Evolutionary conservation across 1,140 invertebrate genomes (phyloP), one percentile per base, ranked within the genome.

Genomic region (Lucilia cuprina): DNA sequence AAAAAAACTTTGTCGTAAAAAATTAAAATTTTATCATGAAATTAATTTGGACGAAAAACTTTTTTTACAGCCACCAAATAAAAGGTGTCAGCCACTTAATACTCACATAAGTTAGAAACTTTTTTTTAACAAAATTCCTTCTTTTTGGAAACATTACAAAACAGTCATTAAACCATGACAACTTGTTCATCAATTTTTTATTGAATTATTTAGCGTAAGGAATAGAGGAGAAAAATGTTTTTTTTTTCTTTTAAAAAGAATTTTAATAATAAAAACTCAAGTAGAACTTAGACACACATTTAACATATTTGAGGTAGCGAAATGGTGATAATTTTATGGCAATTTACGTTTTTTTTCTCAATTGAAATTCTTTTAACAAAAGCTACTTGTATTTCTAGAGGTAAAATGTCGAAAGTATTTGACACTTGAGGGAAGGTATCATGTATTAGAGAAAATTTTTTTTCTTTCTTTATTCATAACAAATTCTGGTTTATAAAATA

Each of bases 1-100:
- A 19, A 47, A 78, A 78, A 78, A 78, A 19, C 25, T 5, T 78
- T 78, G 14, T 35, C 19, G 21, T 12, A 47, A 78, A 78, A 78
- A 78, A 78, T 78, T 78, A 47, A 47, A 80, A 80, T 80, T 80
- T 80, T 80, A 80, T 80, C 35, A 80, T 49, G 77, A 80, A 80
- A 80, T 80, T 80, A 80, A 80, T 80, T 80, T 80, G 8, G n/a
- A 49, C 77, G 19, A 49, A 49, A 80, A 30, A 30, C 1, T 30
- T 30, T 30, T 80, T 19, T 80, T 50, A 34, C 74, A 34, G 5
- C n/a, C 19, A 49, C 13, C 34, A 17, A 41, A 41, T 19, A 78
- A 41, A 78, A 78, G 30, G 74, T 60, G 14, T 17, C 14, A 60
- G n/a, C 14, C 14, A 60, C 55, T 41, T 41, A 41, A 41, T 41